Evolutionary conservation across 2,113 vertebrate species (phyloP).

Genomic region (Cervus canadensis): DNA sequence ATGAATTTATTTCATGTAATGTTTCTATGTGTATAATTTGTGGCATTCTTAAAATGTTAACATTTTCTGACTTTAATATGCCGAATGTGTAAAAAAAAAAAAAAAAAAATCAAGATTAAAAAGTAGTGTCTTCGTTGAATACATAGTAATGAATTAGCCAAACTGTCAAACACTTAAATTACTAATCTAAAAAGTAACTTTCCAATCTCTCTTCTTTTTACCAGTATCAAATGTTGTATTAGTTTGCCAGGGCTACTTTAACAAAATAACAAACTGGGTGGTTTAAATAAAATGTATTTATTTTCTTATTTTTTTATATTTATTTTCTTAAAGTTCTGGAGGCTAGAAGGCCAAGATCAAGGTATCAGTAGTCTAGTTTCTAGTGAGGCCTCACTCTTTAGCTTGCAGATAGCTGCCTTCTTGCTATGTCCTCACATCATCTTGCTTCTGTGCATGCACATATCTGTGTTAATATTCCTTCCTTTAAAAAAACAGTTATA

Average conservation of each 20-base stretch:
- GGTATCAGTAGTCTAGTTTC: background rate
- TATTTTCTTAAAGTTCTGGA: background rate
- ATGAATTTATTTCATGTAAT: background rate
- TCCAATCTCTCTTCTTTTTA: background rate
- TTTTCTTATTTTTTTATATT: background rate
- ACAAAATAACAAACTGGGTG: background rate
- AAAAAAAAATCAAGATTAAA: background rate
- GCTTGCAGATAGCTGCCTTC: background rate
- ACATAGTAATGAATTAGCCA: background rate
- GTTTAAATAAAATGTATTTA: background rate
- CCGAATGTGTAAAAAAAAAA: background rate
- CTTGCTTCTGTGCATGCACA: background rate
- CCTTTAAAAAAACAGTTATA: background rate
- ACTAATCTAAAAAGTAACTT: background rate
- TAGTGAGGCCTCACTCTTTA: background rate
- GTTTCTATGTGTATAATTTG: background rate
- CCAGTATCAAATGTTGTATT: background rate
- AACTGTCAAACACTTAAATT: background rate
- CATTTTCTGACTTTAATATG: background rate
- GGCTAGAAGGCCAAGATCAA: background rate
- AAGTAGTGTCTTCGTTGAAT: background rate
- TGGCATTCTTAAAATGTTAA: background rate
- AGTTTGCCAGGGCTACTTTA: background rate
- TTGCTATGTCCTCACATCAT: background rate
- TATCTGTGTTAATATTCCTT: background rate